Evolutionary conservation across 1,140 invertebrate genomes (phyloP).

Genomic region (Conopomorpha cramerella): DNA sequence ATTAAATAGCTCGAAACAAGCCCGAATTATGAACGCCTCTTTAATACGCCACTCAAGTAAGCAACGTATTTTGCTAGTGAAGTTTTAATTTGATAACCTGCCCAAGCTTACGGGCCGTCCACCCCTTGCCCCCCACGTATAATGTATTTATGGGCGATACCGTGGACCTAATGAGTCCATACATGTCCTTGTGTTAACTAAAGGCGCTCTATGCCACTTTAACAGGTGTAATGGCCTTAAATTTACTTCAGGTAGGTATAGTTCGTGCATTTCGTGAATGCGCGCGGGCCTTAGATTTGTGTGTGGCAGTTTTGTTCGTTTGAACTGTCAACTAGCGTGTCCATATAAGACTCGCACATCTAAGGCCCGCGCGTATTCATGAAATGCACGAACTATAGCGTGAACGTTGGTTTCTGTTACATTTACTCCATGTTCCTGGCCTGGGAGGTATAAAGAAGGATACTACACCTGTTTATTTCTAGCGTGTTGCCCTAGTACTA

Average conservation of each 20-base stretch:
- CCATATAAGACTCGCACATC: too few species aligned
- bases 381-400: too few species aligned
- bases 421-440: too few species aligned
- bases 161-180: slow-evolving; percentile 51
- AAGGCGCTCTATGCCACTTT: not conserved
- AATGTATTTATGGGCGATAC: slow-evolving; percentile 58
- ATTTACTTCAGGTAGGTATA: not conserved
- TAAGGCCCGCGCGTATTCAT: too few species aligned
- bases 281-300: too few species aligned
- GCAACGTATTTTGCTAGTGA: slow-evolving; percentile 50
- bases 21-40: slow-evolving; percentile 53
- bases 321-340: too few species aligned
- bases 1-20: not conserved
- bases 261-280: not conserved
- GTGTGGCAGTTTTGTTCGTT: too few species aligned
- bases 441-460: too few species aligned
- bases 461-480: too few species aligned
- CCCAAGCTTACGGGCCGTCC: slow-evolving; percentile 14
- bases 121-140: slow-evolving; percentile 21
- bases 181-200: slow-evolving; percentile 13
- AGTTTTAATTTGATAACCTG: slow-evolving; percentile 58
- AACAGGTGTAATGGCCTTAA: not conserved
- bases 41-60: slow-evolving; percentile 53
- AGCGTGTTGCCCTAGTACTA: too few species aligned
- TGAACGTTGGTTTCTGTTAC: too few species aligned